phyloP scores from a whole-genome alignment of 2,113 vertebrate genomes.

The Poeciliopsis turrubarensis region DNA sequence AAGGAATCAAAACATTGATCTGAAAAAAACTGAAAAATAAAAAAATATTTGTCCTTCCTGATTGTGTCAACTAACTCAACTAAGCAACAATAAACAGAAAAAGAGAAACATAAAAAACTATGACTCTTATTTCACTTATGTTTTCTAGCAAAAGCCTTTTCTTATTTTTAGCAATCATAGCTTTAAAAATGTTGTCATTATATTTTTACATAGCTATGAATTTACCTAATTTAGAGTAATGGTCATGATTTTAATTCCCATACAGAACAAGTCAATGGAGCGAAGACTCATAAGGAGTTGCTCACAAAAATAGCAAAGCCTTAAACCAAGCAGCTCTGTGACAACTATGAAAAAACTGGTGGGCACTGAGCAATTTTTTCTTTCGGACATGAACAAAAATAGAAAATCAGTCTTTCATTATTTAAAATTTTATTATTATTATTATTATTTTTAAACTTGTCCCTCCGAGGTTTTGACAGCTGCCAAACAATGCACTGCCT shows the following conservation, averaged over 20 bases:
- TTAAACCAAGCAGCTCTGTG: neutral
- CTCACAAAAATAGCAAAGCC: neutral
- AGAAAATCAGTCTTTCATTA: neutral
- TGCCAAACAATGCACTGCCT: slow-evolving; percentile 16
- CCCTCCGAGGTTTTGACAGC: slow-evolving; percentile 11
- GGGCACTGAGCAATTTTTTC: neutral
- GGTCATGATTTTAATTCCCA: neutral
- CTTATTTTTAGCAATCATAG: no score
- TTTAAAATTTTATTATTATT: neutral
- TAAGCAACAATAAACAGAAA: no score
- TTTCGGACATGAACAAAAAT: neutral
- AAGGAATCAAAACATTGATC: no score
- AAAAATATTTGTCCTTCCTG: no score
- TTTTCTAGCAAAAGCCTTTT: no score
- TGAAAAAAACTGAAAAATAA: no score
- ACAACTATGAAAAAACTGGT: neutral
- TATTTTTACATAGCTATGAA: neutral
- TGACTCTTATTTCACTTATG: no score
- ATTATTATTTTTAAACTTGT: neutral
- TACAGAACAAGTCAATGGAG: neutral
- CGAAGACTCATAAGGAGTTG: neutral
- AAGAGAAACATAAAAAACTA: no score
- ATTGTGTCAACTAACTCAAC: no score
- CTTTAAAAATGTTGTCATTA: neutral
- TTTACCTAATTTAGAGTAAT: no score